Conservation (phyloP, 1,140 invertebrate species). For the Maniola jurtina region DNA sequence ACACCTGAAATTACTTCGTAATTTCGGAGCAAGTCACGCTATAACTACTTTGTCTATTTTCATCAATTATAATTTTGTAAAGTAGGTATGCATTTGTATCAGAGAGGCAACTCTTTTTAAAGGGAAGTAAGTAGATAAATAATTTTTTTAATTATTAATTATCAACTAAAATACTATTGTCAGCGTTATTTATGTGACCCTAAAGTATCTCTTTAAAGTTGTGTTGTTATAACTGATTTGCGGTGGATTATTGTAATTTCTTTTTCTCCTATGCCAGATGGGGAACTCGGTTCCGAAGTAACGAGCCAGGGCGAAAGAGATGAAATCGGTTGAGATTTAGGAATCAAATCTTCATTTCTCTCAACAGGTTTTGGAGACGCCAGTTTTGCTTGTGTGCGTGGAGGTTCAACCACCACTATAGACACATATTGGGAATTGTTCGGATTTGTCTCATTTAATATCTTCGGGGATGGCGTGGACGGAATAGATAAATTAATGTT, state of each 20-base stretch:
- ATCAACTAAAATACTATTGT: neutral
- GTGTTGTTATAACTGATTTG: conserved; percentile 91
- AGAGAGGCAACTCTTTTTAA: neutral
- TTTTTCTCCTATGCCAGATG: conserved; percentile 82
- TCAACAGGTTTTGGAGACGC: conserved; percentile 55
- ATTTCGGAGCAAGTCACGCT: conserved; percentile 36
- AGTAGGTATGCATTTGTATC: neutral
- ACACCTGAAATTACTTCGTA: conserved; percentile 34
- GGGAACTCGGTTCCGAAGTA: conserved; percentile 83
- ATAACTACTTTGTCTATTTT: neutral
- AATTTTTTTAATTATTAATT: neutral
- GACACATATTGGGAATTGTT: conserved; percentile 79
- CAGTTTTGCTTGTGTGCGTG: conserved; percentile 61
- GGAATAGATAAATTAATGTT: conserved; percentile 65
- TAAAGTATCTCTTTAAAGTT: conserved; percentile 79
- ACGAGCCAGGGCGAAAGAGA: conserved; percentile 88
- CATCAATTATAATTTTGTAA: conserved; percentile 7
- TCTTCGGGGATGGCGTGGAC: conserved; percentile 69
- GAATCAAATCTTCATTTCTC: conserved; percentile 56
- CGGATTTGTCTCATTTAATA: conserved; percentile 73
- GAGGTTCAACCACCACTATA: conserved; percentile 79
- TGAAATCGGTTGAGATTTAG: conserved; percentile 71
- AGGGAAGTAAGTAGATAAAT: neutral
- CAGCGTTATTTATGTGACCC: neutral
- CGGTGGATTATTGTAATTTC: conserved; percentile 83